Evolutionary conservation across 2,113 vertebrate genomes (phyloP).

Genomic region (Quiscalus mexicanus): DNA sequence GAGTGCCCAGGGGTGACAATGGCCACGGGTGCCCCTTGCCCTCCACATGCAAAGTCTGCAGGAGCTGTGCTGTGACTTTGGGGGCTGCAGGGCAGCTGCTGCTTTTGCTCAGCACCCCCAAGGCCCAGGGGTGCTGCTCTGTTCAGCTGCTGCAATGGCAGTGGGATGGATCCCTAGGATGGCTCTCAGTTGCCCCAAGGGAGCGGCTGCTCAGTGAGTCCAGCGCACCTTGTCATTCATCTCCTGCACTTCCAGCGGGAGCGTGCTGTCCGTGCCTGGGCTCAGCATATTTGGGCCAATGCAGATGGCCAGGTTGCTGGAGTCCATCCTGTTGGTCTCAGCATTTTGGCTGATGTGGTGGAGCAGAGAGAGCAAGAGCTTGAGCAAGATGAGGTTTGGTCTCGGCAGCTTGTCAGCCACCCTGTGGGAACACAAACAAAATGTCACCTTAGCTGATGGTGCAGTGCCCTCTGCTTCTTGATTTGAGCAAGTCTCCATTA

Average conservation of each 20-base stretch:
- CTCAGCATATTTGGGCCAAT: slow-evolving; percentile 88
- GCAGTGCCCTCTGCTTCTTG: background rate
- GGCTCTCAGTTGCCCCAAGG: background rate
- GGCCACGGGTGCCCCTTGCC: background rate
- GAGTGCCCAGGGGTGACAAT: accelerated
- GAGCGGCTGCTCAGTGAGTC: background rate
- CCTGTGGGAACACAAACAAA: slow-evolving; percentile 60
- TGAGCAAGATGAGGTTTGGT: slow-evolving; percentile 73
- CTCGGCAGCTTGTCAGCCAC: slow-evolving; percentile 80
- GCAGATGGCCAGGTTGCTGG: slow-evolving; percentile 89
- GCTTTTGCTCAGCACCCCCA: background rate
- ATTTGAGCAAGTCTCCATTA: background rate
- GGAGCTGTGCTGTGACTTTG: background rate
- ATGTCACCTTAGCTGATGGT: background rate
- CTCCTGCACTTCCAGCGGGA: slow-evolving; percentile 78
- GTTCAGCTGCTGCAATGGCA: background rate
- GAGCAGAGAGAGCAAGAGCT: slow-evolving; percentile 82
- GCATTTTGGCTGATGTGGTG: slow-evolving; percentile 81
- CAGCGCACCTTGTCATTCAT: slow-evolving; percentile 76
- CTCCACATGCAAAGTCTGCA: background rate
- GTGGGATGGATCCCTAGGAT: background rate
- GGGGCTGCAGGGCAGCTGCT: background rate
- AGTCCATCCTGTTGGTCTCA: slow-evolving; percentile 86
- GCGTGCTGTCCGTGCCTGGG: slow-evolving; percentile 20
- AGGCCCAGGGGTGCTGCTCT: background rate